Evolutionary conservation across 64 coral and sea anemone species (phyloP), one percentile per base, ranked within the genome.

Genomic region (Acropora yongei): DNA sequence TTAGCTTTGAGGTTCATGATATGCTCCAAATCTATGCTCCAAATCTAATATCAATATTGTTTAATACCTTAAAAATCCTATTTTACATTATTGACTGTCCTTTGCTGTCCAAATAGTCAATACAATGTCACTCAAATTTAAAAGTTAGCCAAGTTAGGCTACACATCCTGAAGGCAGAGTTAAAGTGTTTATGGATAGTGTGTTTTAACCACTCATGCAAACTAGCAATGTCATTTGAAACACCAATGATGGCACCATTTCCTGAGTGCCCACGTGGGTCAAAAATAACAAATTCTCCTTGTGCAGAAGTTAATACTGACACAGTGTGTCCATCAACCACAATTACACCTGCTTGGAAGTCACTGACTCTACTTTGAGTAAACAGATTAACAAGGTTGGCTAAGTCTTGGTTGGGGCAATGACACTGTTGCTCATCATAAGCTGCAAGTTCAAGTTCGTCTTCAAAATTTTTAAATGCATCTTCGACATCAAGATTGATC

Each of bases 361-460:
- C 79, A 5, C 48, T 10, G 18, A 61, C 51, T 82, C 8, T n/a
- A 55, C 17, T 41, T 11, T 82, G 49, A 16, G 79, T 58, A 55
- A 57, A n/a, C 8, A 57, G 79, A 12, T 6, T n/a, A 14, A 82
- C 79, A 82, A 82, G 79, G 58, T 40, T 53, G 17, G 8, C 41
- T 43, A 60, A 11, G 17, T 82, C 49, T 58, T 82, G 79, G 20
- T 61, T 82, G 7, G 47, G 79, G 58, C 79, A 82, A 82, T 61
- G 18, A 49, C 79, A 82, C 6, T 58, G 49, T 11, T 82, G 49
- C 79, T 82, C 79, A 82, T 82, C 79, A 82, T 41, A 82, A 3
- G 79, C 18, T 4, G 49, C 47, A 82, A 82, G 18, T 30, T 82
- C 79, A 8, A 82, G 58, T n/a, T 82, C 18, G 1, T 18, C 18